Conservation (phyloP, 2,888 invertebrate genomes). For the Onchidella celtica region DNA sequence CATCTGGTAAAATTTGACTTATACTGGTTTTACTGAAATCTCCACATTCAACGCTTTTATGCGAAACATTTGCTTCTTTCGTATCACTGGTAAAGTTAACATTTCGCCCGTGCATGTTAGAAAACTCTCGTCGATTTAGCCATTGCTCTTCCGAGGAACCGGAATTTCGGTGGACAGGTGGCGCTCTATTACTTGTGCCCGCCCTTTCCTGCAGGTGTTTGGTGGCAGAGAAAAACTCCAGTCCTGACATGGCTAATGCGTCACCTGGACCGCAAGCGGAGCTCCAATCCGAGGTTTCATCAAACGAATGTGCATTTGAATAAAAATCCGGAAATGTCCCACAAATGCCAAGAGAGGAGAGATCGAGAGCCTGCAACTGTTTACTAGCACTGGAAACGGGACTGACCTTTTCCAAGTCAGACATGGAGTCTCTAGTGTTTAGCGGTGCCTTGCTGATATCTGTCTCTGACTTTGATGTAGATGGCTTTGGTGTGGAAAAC, state of each 20-base stretch:
- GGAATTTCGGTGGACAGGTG: no score
- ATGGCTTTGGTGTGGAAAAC: not conserved
- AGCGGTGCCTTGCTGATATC: not conserved
- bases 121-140: no score
- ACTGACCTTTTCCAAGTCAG: not conserved
- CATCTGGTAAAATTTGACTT: no score
- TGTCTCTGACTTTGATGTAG: no score
- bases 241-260: not conserved
- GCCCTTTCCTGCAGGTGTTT: no score
- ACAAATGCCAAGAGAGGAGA: not conserved
- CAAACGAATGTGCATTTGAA: not conserved
- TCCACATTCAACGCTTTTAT: no score
- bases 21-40: no score
- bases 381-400: not conserved
- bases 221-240: not conserved
- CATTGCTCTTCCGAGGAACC: no score
- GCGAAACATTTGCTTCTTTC: no score
- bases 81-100: no score
- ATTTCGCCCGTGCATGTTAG: no score
- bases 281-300: not conserved
- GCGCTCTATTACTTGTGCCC: no score
- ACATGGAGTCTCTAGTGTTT: not conserved
- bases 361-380: not conserved
- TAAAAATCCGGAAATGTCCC: not conserved
- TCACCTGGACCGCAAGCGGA: not conserved